A percentile compares a stretch with the other conserved stretches of the same genome.
Evolutionary conservation across 2,113 vertebrate species (phyloP).

Genomic region (Laticauda laticaudata): DNA sequence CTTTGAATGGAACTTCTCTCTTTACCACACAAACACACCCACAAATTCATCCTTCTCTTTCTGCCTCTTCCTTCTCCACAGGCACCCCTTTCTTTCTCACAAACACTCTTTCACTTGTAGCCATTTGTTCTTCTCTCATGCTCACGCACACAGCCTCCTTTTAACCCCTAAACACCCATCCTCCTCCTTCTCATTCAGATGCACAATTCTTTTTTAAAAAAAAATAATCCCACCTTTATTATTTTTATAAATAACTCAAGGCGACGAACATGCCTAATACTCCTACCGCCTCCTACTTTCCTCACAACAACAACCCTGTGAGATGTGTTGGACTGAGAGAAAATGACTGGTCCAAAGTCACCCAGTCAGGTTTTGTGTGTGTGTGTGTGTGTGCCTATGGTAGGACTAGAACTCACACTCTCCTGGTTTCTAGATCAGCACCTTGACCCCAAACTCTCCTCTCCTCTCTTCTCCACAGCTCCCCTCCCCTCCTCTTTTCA

Average conservation of each 20-base stretch:
- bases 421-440: not conserved
- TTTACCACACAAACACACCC: not conserved
- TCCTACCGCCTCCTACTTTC: not conserved
- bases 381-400: not conserved
- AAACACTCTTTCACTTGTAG: not conserved
- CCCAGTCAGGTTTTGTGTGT: not conserved
- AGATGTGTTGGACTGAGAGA: not conserved
- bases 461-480: not conserved
- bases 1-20: not conserved
- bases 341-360: not conserved
- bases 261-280: not conserved
- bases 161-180: not conserved
- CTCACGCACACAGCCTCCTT: accelerated
- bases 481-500: not conserved
- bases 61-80: not conserved
- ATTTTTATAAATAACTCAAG: not conserved
- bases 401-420: not conserved
- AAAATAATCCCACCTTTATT: not conserved
- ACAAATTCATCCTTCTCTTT: not conserved
- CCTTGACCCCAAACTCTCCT: not conserved
- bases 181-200: not conserved
- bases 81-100: not conserved
- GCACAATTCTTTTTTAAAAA: not conserved
- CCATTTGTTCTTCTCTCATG: not conserved
- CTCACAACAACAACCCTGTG: not conserved